Evolutionary conservation across 2,888 invertebrate genomes (phyloP).

Genomic region (Drosophila neoperkinsi): DNA sequence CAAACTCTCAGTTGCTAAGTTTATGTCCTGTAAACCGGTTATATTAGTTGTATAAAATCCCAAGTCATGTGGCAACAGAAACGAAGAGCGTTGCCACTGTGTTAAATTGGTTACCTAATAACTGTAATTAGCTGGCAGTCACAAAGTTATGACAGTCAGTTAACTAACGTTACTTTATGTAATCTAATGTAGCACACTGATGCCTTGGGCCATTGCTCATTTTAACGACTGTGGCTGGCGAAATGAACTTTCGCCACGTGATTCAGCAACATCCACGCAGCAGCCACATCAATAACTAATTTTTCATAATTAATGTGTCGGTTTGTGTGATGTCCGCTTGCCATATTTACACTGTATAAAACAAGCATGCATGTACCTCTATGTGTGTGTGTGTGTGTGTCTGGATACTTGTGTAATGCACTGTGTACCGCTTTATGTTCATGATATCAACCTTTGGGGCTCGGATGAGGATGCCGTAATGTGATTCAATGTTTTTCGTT

Average conservation of each 20-base stretch:
- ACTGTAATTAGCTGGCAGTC: slow-evolving; percentile 48
- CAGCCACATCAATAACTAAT: slow-evolving; percentile 73
- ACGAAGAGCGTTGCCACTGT: neutral
- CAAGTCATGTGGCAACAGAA: neutral
- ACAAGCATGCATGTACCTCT: neutral
- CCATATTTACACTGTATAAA: slow-evolving; percentile 4
- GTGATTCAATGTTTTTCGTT: slow-evolving; percentile 54
- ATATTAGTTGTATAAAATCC: neutral
- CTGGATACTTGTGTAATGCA: slow-evolving; percentile 5
- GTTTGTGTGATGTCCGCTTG: slow-evolving; percentile 8
- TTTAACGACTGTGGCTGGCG: slow-evolving; percentile 59
- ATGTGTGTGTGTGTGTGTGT: neutral
- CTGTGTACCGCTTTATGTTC: slow-evolving; percentile 52
- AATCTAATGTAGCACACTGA: slow-evolving; percentile 18
- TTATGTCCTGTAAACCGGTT: neutral
- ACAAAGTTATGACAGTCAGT: slow-evolving; percentile 41
- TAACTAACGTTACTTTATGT: slow-evolving; percentile 13
- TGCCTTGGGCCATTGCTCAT: slow-evolving; percentile 50
- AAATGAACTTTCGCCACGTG: slow-evolving; percentile 72
- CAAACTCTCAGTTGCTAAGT: neutral
- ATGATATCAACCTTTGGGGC: slow-evolving; percentile 30
- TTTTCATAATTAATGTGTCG: slow-evolving; percentile 69
- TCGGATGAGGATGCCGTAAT: slow-evolving; percentile 33
- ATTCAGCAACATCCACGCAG: slow-evolving; percentile 52
- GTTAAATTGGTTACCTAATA: slow-evolving; percentile 37